Percentiles rank a stretch among this genome's conserved stretches.
Conservation (phyloP, 2,113 vertebrate genomes). For the Otis tarda region DNA sequence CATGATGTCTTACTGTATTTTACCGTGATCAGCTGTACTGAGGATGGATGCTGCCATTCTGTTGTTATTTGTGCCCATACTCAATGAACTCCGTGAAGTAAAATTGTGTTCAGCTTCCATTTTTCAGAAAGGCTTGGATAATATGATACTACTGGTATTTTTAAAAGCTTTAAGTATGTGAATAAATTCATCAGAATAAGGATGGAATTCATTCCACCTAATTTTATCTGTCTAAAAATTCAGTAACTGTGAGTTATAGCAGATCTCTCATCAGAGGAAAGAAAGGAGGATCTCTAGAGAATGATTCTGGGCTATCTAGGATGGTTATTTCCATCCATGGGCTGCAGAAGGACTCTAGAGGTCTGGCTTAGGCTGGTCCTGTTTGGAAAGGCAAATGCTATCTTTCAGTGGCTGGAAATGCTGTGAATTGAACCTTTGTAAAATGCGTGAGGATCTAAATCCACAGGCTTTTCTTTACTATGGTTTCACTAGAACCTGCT, state of each 20-base stretch:
- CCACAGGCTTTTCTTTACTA: neutral
- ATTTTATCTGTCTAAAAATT: conserved; percentile 5
- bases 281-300: neutral
- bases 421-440: neutral
- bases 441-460: neutral
- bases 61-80: neutral
- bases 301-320: neutral
- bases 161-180: neutral
- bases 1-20: neutral
- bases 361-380: neutral
- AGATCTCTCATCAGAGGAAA: neutral
- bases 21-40: neutral
- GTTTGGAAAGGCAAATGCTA: neutral
- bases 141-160: neutral
- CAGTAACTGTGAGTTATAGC: neutral
- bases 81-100: neutral
- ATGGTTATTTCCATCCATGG: neutral
- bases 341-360: neutral
- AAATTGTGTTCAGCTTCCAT: neutral
- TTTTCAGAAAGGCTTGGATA: neutral
- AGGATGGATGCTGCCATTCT: neutral
- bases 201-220: neutral
- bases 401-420: neutral
- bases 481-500: neutral
- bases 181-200: neutral